Conservation (phyloP, 2,113 vertebrate species). For the Pitta sordida region DNA sequence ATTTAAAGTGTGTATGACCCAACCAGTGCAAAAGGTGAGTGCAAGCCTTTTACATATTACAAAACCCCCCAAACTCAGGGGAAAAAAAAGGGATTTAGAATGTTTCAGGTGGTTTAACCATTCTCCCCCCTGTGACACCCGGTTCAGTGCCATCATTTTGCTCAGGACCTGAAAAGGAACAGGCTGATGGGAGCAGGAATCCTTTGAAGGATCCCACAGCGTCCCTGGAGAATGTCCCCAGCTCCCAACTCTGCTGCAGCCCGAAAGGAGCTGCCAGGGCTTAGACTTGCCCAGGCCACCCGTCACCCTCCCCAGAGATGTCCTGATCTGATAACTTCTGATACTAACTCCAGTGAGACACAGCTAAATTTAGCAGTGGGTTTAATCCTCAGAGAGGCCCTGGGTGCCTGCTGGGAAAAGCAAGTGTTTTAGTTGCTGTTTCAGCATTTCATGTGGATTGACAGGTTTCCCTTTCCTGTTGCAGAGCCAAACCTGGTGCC, state of each 20-base stretch:
- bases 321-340: conserved; percentile 50
- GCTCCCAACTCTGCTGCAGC: neutral
- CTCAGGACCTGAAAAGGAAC: neutral
- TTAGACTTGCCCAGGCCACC: neutral
- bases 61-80: neutral
- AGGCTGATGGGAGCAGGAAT: neutral
- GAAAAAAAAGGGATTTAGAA: neutral
- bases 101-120: neutral
- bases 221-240: neutral
- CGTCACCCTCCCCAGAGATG: conserved; percentile 35
- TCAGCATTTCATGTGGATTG: conserved; percentile 4
- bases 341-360: neutral
- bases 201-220: neutral
- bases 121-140: neutral
- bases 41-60: neutral
- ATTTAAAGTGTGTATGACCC: neutral
- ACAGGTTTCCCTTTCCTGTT: conserved; percentile 4
- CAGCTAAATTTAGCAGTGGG: conserved; percentile 43
- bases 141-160: accelerated
- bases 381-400: conserved; percentile 56
- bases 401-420: conserved; percentile 26
- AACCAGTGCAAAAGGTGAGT: neutral
- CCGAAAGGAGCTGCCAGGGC: neutral
- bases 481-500: neutral
- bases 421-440: conserved; percentile 25